These are phyloP conservation scores for Ispidina lecontei DNA, from an alignment of 2,797 vertebrate species.

Conservation along the genomic window DNA sequence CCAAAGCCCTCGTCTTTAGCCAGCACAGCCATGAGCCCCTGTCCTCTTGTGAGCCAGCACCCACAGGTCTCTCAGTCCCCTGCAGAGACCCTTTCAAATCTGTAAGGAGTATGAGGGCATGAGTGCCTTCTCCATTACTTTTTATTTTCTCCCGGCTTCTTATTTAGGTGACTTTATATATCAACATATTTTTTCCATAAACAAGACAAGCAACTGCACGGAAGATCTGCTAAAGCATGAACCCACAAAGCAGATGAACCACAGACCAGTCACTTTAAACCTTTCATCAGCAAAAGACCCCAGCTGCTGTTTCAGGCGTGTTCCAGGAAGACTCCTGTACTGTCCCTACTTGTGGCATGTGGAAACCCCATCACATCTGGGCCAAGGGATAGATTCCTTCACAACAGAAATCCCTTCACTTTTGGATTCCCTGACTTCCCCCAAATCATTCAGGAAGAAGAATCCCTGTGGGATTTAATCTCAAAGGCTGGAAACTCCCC, in stretches of 20 bases:
- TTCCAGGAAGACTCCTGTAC: neutral
- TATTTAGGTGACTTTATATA: neutral
- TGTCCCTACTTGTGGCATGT: neutral
- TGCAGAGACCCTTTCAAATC: neutral
- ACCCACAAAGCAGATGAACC: neutral
- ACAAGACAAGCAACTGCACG: neutral
- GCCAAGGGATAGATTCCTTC: neutral
- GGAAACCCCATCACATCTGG: rapidly evolving
- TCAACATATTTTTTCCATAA: rapidly evolving
- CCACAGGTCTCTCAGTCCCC: neutral
- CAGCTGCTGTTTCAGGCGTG: neutral
- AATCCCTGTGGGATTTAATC: neutral
- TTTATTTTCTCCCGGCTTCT: neutral
- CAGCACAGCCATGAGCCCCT: neutral
- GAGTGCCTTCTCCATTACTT: neutral
- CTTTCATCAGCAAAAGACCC: neutral
- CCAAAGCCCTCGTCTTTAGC: rapidly evolving
- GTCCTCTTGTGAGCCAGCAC: rapidly evolving
- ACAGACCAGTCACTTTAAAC: neutral
- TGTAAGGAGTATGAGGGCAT: rapidly evolving
- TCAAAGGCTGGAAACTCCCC: neutral
- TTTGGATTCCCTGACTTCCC: neutral
- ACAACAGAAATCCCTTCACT: neutral
- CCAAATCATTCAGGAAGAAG: neutral
- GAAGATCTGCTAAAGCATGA: neutral